These are phyloP conservation scores for Drosophila sucinea DNA, from an alignment of 1,140 invertebrate species.

Conservation along the genomic window DNA sequence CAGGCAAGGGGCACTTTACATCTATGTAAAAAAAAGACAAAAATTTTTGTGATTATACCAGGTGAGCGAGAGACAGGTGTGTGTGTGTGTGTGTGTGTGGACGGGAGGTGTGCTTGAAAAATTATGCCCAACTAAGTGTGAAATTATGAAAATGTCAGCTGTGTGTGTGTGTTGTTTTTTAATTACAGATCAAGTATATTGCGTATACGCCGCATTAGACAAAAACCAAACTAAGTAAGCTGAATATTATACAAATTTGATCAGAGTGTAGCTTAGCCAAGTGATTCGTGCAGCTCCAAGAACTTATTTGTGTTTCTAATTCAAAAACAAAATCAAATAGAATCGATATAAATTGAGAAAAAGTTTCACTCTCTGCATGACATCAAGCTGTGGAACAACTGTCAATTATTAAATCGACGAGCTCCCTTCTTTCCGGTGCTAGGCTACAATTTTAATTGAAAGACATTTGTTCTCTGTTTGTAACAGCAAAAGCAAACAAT, in stretches of 20 bases:
- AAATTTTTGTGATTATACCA: conserved; percentile 50
- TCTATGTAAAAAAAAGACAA: neutral
- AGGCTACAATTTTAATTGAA: conserved; percentile 75
- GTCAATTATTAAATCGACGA: conserved; percentile 76
- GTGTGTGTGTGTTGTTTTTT: conserved; percentile 53
- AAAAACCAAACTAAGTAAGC: conserved; percentile 6
- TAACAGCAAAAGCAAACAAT: conserved; percentile 64
- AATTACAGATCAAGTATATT: conserved; percentile 65
- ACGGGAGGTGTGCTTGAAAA: conserved; percentile 22
- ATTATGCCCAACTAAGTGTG: conserved; percentile 63
- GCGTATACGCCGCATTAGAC: conserved; percentile 57
- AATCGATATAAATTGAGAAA: too few species aligned
- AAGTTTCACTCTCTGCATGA: neutral
- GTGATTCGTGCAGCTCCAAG: neutral
- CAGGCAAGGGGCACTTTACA: too few species aligned
- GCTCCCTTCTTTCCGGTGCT: conserved; percentile 29
- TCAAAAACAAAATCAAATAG: neutral
- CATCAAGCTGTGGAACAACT: conserved; percentile 7
- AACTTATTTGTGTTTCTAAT: too few species aligned
- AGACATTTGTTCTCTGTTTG: conserved; percentile 61
- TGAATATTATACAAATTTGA: neutral
- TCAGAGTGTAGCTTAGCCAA: neutral
- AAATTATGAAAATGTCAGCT: conserved; percentile 67
- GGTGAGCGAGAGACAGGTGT: too few species aligned
- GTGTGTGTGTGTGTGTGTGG: too few species aligned